These are phyloP conservation scores for Glomeris maerens DNA, from an alignment of 1,140 invertebrate genomes.

Conservation along the genomic window DNA sequence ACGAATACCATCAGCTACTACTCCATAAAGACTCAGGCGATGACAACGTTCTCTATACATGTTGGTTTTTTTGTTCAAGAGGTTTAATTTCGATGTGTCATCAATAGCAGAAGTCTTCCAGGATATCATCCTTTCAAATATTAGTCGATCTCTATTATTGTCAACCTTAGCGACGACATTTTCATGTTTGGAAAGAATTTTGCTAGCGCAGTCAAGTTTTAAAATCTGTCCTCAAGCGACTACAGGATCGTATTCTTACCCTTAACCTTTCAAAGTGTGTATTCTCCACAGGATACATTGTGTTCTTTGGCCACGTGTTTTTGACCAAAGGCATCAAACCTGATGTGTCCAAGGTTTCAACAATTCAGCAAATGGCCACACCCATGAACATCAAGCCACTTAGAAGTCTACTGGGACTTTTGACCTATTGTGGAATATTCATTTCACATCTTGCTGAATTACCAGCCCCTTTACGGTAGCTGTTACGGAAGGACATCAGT, in stretches of 20 bases:
- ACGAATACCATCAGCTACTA: neutral
- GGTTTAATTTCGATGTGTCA: constrained; percentile 13
- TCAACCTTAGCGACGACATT: constrained; percentile 18
- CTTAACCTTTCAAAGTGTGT: constrained; percentile 21
- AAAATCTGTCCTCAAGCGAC: constrained; percentile 14
- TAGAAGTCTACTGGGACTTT: constrained; percentile 24
- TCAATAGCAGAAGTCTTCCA: constrained; percentile 17
- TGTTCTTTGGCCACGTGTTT: constrained; percentile 18
- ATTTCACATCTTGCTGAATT: constrained; percentile 23
- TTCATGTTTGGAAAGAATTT: constrained; percentile 17
- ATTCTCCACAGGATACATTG: constrained; percentile 12
- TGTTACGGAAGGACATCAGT: constrained; percentile 28
- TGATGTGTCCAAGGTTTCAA: constrained; percentile 19
- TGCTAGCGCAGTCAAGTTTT: constrained; percentile 18
- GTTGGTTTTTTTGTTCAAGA: neutral
- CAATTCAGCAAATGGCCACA: constrained; percentile 19
- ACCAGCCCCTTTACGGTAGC: constrained; percentile 25
- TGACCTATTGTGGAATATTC: constrained; percentile 25
- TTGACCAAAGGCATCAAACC: constrained; percentile 17
- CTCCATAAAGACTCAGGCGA: neutral
- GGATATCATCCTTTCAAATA: constrained; percentile 12
- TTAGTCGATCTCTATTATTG: constrained; percentile 7
- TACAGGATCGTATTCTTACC: constrained; percentile 17
- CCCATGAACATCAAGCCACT: constrained; percentile 18
- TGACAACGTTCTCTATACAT: neutral